Evolutionary conservation across 2,888 invertebrate genomes (phyloP).

Genomic region (Camptogramma bilineatum): DNA sequence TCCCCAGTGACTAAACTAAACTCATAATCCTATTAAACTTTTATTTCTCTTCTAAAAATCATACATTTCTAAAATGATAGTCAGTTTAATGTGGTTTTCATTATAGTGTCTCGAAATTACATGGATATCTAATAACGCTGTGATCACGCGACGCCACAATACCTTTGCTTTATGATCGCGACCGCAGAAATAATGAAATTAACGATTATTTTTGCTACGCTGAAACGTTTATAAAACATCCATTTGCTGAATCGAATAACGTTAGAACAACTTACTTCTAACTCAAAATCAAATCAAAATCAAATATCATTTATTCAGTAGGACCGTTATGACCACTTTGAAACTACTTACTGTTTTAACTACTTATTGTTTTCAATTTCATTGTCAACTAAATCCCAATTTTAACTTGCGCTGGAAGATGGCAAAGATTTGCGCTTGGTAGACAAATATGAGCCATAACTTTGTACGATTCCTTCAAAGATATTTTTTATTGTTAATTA

Average conservation of each 20-base stretch:
- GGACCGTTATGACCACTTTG: no score
- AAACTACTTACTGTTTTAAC: no score
- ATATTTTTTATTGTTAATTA: no score
- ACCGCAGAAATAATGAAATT: slow-evolving; percentile 77
- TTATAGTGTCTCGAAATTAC: slow-evolving; percentile 25
- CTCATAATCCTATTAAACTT: not conserved
- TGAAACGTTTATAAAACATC: slow-evolving; percentile 50
- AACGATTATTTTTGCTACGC: slow-evolving; percentile 59
- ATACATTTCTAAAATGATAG: slow-evolving; percentile 19
- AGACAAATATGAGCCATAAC: no score
- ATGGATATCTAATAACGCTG: slow-evolving; percentile 38
- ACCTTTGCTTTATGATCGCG: slow-evolving; percentile 63
- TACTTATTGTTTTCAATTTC: no score
- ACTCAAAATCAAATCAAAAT: no score
- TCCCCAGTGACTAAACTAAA: no score
- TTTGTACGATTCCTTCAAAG: no score
- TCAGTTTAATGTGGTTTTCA: slow-evolving; percentile 32
- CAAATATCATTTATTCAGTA: no score
- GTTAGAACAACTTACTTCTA: not conserved
- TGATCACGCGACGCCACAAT: slow-evolving; percentile 66
- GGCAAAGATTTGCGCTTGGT: no score
- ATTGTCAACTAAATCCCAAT: no score
- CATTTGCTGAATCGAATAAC: slow-evolving; percentile 25
- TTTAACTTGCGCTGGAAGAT: no score
- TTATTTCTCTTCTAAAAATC: slow-evolving; percentile 4